These are phyloP conservation scores for Centrocercus urophasianus DNA, from an alignment of 2,113 vertebrate genomes.

Conservation along the genomic window DNA sequence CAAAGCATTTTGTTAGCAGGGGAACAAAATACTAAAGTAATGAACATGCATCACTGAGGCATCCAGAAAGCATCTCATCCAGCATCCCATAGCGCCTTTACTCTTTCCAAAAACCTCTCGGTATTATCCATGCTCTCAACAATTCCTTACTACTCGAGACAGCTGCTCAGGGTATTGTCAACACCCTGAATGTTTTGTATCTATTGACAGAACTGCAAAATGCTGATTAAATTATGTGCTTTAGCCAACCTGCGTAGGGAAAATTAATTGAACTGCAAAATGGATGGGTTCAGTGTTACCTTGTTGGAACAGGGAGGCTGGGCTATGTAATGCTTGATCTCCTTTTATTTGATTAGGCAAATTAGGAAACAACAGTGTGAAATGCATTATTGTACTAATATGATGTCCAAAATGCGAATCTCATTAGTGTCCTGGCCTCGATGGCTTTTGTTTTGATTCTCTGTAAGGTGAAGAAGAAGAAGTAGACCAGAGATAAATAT, in stretches of 20 bases:
- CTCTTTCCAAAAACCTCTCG: not conserved
- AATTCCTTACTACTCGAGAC: rapidly evolving
- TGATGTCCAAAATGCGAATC: constrained; percentile 48
- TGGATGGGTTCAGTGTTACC: constrained; percentile 21
- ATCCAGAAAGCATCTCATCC: rapidly evolving
- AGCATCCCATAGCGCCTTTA: rapidly evolving
- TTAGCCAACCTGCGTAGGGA: constrained; percentile 40
- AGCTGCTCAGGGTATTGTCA: not conserved
- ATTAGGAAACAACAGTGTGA: constrained; percentile 67
- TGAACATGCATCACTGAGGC: rapidly evolving
- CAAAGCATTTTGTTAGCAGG: not conserved
- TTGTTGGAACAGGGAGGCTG: constrained; percentile 20
- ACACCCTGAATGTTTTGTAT: not conserved
- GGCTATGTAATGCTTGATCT: constrained; percentile 56
- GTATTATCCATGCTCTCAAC: rapidly evolving
- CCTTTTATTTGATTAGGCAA: constrained; percentile 61
- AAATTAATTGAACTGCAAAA: constrained; percentile 43
- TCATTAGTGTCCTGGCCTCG: not conserved
- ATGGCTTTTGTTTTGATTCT: not conserved
- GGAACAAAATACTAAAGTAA: not conserved
- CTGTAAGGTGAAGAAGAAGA: not conserved
- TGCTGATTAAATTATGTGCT: not conserved
- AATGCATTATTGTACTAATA: constrained; percentile 50
- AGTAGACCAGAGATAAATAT: not conserved
- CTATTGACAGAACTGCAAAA: not conserved